Conservation (phyloP, 2,888 invertebrate genomes). For the Pachydiplax longipennis region DNA sequence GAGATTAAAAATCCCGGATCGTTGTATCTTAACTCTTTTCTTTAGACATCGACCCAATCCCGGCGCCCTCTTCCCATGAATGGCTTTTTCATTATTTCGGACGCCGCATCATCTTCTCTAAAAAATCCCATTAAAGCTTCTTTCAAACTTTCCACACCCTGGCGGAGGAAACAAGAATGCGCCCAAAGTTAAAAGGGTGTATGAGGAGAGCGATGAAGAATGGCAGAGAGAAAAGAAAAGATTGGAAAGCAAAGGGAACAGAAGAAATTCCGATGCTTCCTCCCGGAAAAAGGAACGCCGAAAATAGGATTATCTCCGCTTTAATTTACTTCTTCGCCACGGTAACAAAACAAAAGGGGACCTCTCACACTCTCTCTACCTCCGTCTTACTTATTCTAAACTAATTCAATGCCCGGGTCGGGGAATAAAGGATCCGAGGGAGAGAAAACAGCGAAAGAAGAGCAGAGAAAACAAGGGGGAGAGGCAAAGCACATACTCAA, state of each 20-base stretch:
- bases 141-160: constrained; percentile 11
- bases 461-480: too few relatives aligned
- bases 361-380: not conserved
- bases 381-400: not conserved
- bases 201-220: not conserved
- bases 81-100: not conserved
- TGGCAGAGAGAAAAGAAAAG: not conserved
- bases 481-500: too few relatives aligned
- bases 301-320: not conserved
- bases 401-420: not conserved
- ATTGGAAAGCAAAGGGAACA: not conserved
- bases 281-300: not conserved
- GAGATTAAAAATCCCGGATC: not conserved
- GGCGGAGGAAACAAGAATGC: constrained; percentile 13
- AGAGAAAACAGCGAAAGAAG: too few relatives aligned
- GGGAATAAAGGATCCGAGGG: too few relatives aligned
- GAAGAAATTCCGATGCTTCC: not conserved
- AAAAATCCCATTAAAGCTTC: constrained; percentile 25
- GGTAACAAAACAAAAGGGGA: not conserved
- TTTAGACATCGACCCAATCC: not conserved
- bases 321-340: not conserved
- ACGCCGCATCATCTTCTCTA: not conserved
- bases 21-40: not conserved
- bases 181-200: not conserved
- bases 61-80: not conserved